Conservation (phyloP, 2,888 invertebrate species). For the Sinohyriopsis cumingii region DNA sequence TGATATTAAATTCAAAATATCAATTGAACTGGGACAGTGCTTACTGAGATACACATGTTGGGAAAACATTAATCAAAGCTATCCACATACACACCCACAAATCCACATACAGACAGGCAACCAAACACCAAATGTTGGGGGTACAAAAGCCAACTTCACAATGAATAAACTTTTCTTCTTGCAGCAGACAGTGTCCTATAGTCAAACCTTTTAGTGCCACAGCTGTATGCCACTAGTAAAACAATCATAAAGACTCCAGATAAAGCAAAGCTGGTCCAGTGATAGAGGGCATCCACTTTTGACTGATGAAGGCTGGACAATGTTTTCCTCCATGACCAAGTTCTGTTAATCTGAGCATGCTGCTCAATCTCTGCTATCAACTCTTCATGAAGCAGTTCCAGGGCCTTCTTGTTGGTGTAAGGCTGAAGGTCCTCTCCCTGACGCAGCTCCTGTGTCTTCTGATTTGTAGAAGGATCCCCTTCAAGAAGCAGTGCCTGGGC, state of each 20-base stretch:
- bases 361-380: conserved; percentile 33
- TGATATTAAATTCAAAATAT: too few relatives aligned
- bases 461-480: too few relatives aligned
- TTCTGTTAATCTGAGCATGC: conserved; percentile 15
- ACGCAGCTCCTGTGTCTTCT: too few relatives aligned
- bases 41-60: too few relatives aligned
- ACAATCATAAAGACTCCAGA: conserved; percentile 20
- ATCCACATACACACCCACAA: too few relatives aligned
- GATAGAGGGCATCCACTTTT: conserved; percentile 44
- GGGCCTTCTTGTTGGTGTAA: conserved; percentile 37
- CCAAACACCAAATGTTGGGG: too few relatives aligned
- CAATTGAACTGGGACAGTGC: too few relatives aligned
- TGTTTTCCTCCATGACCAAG: conserved; percentile 17
- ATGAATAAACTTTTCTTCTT: conserved; percentile 1
- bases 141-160: neutral
- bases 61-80: too few relatives aligned
- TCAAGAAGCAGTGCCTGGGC: too few relatives aligned
- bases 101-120: too few relatives aligned
- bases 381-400: conserved; percentile 46
- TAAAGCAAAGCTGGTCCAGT: conserved; percentile 46
- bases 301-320: conserved; percentile 32
- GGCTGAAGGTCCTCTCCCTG: conserved; percentile 5
- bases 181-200: neutral
- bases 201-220: conserved; percentile 31
- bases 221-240: conserved; percentile 33